Evolutionary conservation across 2,113 vertebrate species (phyloP).

Genomic region (Nycticorax nycticorax): DNA sequence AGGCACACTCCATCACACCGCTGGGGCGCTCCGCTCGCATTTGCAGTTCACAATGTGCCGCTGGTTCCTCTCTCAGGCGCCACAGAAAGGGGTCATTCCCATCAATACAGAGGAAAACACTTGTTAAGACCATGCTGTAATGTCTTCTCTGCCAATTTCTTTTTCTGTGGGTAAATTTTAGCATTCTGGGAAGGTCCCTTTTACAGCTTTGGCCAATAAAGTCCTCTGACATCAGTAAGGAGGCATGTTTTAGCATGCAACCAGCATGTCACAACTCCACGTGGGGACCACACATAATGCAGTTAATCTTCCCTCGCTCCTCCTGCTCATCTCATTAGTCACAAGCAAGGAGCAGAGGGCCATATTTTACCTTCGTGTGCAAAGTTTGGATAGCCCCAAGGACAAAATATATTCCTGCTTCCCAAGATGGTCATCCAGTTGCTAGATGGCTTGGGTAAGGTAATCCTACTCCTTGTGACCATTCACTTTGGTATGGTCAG

Average conservation of each 20-base stretch:
- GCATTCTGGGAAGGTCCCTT: not conserved
- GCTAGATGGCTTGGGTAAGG: not conserved
- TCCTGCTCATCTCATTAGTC: not conserved
- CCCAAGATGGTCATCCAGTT: not conserved
- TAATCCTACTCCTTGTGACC: not conserved
- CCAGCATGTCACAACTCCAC: not conserved
- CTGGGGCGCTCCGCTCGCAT: not conserved
- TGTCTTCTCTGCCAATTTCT: not conserved
- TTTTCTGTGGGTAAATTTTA: not conserved
- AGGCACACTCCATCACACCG: accelerated
- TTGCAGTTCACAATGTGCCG: not conserved
- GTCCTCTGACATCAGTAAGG: not conserved
- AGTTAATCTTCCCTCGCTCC: not conserved
- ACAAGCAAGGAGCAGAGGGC: not conserved
- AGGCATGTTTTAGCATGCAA: not conserved
- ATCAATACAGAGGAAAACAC: not conserved
- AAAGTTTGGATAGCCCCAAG: not conserved
- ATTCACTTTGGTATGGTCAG: not conserved
- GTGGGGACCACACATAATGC: not conserved
- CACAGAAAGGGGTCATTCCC: not conserved
- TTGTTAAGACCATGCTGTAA: not conserved
- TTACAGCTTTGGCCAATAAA: not conserved
- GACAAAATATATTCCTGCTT: not conserved
- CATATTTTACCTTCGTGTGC: not conserved
- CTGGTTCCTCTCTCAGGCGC: not conserved